A percentile compares a stretch with the other conserved stretches of the same genome.
Conservation (phyloP, 2,113 vertebrate species). For the Chaetura pelagica region DNA sequence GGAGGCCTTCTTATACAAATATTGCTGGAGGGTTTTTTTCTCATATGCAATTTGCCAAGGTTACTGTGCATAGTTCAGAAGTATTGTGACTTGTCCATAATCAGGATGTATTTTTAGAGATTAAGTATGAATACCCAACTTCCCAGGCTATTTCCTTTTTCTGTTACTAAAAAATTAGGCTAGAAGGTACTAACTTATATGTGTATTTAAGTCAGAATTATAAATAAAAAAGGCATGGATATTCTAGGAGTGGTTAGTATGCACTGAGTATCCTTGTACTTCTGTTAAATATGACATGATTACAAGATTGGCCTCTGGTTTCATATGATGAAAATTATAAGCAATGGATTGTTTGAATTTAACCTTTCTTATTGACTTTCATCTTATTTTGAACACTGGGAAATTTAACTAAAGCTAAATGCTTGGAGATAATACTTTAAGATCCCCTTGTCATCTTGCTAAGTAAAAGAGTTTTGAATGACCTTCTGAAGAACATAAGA, state of each 20-base stretch:
- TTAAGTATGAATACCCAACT: background rate
- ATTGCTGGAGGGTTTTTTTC: background rate
- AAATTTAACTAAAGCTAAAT: conserved; percentile 27
- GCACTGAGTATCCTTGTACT: background rate
- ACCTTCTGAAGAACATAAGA: conserved; percentile 43
- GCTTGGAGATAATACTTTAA: conserved; percentile 43
- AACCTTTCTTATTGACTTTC: conserved; percentile 44
- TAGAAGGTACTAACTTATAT: background rate
- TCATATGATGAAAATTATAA: background rate
- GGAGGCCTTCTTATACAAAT: background rate
- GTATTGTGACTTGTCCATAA: background rate
- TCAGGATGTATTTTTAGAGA: background rate
- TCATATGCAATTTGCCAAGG: background rate
- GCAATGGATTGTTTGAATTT: background rate
- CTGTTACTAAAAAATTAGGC: background rate
- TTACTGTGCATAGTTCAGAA: background rate
- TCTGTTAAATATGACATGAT: background rate
- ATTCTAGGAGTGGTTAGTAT: background rate
- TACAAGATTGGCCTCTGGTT: background rate
- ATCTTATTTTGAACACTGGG: conserved; percentile 38
- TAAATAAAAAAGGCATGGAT: background rate
- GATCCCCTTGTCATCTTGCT: background rate
- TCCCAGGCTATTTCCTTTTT: background rate
- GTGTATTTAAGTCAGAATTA: background rate
- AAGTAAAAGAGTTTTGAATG: conserved; percentile 41